Evolutionary conservation across 2,888 invertebrate genomes (phyloP).

Genomic region (Cynaeus angustus): DNA sequence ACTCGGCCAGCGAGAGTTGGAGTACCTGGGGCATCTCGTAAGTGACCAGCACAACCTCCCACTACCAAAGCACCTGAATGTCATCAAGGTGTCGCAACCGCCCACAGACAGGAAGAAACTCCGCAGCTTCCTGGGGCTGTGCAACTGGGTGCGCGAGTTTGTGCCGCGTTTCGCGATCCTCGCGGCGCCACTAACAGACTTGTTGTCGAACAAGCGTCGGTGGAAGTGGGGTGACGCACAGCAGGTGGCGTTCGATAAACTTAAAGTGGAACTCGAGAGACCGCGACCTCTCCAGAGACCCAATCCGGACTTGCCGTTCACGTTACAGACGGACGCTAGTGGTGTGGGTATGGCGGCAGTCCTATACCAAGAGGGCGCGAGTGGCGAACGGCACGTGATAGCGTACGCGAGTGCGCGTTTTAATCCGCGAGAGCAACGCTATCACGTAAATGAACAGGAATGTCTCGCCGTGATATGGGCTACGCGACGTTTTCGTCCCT

Average conservation of each 20-base stretch:
- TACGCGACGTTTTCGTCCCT: too few species aligned
- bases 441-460: too few species aligned
- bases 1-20: background rate
- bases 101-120: background rate
- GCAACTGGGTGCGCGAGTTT: conserved; percentile 19
- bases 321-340: background rate
- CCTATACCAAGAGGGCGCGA: background rate
- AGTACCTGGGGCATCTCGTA: background rate
- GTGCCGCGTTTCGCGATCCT: conserved; percentile 46
- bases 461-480: too few species aligned
- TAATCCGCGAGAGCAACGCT: background rate
- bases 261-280: background rate
- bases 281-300: background rate
- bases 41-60: background rate
- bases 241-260: background rate
- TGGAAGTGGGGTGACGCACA: background rate
- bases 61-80: background rate
- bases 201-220: background rate
- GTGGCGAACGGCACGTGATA: background rate
- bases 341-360: conserved; percentile 16
- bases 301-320: background rate
- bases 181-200: conserved; percentile 53
- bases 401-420: conserved; percentile 1
- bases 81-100: background rate
- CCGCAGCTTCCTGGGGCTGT: conserved; percentile 7